Percentiles rank a stretch among this genome's conserved stretches.
phyloP scores from a whole-genome alignment of 2,113 vertebrate species.

The Calyptomena viridis region DNA sequence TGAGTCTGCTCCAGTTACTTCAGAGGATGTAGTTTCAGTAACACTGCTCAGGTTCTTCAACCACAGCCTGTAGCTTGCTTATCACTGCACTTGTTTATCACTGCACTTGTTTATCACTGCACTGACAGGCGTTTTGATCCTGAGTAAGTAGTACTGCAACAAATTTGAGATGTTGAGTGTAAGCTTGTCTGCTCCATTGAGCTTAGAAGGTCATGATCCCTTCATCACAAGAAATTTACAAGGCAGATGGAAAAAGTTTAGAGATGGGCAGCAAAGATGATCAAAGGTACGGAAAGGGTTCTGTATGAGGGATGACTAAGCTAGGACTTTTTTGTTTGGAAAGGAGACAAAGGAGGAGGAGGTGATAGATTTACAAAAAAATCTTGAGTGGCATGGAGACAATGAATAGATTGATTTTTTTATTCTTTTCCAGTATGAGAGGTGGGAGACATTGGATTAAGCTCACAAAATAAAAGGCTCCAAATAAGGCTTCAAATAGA shows the following conservation, averaged over 20 bases:
- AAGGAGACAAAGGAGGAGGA: background rate
- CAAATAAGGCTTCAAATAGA: background rate
- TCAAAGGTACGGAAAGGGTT: background rate
- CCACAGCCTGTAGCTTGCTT: background rate
- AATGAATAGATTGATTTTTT: background rate
- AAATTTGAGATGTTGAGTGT: background rate
- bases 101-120: fast-evolving
- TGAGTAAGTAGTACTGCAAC: background rate
- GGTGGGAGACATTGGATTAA: background rate
- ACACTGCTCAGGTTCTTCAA: background rate
- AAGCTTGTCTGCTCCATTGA: background rate
- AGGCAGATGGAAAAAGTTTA: background rate
- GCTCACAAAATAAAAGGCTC: background rate
- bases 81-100: background rate
- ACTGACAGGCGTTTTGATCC: background rate
- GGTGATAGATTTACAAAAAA: background rate
- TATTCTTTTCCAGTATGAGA: background rate
- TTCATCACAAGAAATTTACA: background rate
- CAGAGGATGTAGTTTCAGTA: background rate
- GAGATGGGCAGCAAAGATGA: background rate
- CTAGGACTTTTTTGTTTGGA: background rate
- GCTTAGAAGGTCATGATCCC: background rate
- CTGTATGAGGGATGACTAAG: background rate
- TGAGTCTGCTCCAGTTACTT: background rate
- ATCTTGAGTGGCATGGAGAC: background rate